These are phyloP conservation scores for Macropus fuliginosus DNA, from an alignment of 2,797 vertebrate species.

Conservation along the genomic window DNA sequence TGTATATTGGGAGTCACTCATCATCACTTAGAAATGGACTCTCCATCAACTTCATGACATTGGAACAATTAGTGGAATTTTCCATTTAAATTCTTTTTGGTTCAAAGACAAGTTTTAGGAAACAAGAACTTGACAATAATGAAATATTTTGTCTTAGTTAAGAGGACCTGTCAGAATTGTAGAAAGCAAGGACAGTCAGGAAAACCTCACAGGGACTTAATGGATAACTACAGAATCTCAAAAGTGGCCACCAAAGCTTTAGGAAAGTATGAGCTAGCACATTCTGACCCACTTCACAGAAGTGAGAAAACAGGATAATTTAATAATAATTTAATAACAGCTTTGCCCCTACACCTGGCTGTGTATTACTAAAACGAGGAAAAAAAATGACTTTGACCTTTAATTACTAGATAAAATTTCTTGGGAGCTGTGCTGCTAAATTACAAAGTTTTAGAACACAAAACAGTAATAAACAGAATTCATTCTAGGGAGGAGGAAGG, in stretches of 20 bases:
- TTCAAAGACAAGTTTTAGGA: background rate
- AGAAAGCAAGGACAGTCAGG: constrained; percentile 9
- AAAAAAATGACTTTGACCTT: constrained; percentile 45
- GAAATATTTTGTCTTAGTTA: constrained; percentile 11
- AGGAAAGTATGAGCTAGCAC: constrained; percentile 38
- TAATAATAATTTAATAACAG: background rate
- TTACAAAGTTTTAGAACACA: background rate
- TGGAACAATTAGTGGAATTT: constrained; percentile 32
- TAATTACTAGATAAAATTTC: constrained; percentile 26
- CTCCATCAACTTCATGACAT: background rate
- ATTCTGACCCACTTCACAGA: constrained; percentile 38
- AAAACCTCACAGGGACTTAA: background rate
- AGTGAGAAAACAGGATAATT: constrained; percentile 14
- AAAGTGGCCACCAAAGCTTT: constrained; percentile 23
- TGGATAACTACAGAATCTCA: background rate
- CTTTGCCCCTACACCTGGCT: constrained; percentile 16
- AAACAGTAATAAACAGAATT: background rate
- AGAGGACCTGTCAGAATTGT: background rate
- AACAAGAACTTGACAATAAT: constrained; percentile 29
- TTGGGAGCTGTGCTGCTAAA: background rate
- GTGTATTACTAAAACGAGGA: background rate
- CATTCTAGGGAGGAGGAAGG: background rate
- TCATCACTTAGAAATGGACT: constrained; percentile 8
- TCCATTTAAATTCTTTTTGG: constrained; percentile 55
- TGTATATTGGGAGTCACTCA: background rate